A percentile compares a stretch with the other conserved stretches of the same genome.
Evolutionary conservation across 2,797 vertebrate genomes (phyloP).

Genomic region (Parauchenoglanis punctatus): DNA sequence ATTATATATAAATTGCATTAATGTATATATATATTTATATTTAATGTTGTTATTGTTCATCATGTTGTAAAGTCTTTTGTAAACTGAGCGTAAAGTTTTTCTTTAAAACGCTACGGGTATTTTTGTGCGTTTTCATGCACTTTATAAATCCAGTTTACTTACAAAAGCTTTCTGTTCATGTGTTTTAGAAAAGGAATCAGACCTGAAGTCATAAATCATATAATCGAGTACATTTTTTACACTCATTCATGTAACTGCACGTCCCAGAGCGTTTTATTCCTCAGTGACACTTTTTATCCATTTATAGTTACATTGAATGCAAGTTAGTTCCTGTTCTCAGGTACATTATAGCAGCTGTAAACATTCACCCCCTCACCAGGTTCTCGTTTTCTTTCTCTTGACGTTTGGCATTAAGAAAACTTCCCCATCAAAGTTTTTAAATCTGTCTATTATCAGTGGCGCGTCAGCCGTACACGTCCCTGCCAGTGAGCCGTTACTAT

Average conservation of each 20-base stretch:
- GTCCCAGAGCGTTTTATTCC: neutral
- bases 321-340: neutral
- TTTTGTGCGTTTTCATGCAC: neutral
- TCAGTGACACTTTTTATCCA: neutral
- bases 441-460: neutral
- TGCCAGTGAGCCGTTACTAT: neutral
- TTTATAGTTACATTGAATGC: neutral
- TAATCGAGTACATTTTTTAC: neutral
- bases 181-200: no score
- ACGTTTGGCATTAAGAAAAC: neutral
- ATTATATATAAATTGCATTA: neutral
- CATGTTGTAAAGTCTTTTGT: no score
- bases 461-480: neutral
- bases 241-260: neutral
- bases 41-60: no score
- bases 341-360: neutral
- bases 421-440: neutral
- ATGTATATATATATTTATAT: no score
- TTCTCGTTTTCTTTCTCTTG: neutral
- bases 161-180: neutral
- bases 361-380: neutral
- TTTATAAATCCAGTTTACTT: neutral
- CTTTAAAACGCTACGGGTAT: neutral
- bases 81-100: neutral
- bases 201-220: no score